Conservation (phyloP, 2,888 invertebrate species). For the Odontocerum albicorne region DNA sequence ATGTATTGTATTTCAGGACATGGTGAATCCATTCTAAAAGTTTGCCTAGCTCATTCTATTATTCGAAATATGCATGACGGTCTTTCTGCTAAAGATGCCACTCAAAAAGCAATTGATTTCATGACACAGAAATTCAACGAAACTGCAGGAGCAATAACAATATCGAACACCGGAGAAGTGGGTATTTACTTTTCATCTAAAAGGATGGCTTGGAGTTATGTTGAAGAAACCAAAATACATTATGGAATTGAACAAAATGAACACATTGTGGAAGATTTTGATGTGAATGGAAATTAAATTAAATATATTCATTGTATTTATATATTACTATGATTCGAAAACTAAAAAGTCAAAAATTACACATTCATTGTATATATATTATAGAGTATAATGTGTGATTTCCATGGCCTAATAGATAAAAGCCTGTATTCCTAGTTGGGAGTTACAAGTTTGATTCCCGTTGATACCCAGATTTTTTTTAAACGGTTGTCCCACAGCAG, state of each 20-base stretch:
- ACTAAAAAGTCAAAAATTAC: too few species aligned
- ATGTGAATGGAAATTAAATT: too few species aligned
- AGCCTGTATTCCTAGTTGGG: too few species aligned
- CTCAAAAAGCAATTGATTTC: slow-evolving; percentile 60
- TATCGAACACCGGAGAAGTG: slow-evolving; percentile 42
- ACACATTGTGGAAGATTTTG: slow-evolving; percentile 19
- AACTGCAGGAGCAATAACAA: slow-evolving; percentile 47
- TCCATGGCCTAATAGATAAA: too few species aligned
- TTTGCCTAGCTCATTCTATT: slow-evolving; percentile 73
- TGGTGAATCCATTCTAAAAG: slow-evolving; percentile 80
- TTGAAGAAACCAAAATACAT: slow-evolving; percentile 25
- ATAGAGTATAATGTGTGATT: too few species aligned
- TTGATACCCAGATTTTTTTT: too few species aligned
- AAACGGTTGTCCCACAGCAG: too few species aligned
- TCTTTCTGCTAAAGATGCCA: slow-evolving; percentile 62
- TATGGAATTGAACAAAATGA: slow-evolving; percentile 29
- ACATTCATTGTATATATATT: too few species aligned
- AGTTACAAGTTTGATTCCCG: too few species aligned
- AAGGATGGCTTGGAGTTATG: slow-evolving; percentile 46
- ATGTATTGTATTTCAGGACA: slow-evolving; percentile 53
- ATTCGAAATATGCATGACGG: slow-evolving; percentile 64
- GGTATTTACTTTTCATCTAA: slow-evolving; percentile 54
- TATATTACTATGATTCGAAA: too few species aligned
- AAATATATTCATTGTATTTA: too few species aligned
- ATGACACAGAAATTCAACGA: slow-evolving; percentile 39